Percentiles rank a stretch among this genome's conserved stretches.
These are phyloP conservation scores for Bruchidius siliquastri DNA, from an alignment of 2,888 invertebrate genomes.

Conservation along the genomic window DNA sequence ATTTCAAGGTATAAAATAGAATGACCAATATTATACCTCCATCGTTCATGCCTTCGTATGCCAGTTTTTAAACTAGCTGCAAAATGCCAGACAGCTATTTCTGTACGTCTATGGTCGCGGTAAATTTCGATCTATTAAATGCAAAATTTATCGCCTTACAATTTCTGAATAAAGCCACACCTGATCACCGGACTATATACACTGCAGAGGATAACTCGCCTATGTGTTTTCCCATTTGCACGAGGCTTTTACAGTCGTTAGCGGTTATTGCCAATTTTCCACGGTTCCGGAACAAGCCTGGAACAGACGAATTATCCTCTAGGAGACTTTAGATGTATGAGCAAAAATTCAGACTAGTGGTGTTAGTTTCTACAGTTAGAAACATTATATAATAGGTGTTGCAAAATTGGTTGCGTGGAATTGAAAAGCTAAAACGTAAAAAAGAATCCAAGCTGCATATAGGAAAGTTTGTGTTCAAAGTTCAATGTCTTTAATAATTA, in stretches of 20 bases:
- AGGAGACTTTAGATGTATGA: constrained; percentile 4
- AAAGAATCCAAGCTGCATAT: too few species aligned
- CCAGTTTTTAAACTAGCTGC: too few species aligned
- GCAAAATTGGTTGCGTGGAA: too few species aligned
- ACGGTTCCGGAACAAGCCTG: constrained; percentile 4
- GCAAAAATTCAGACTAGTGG: not conserved
- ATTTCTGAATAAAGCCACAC: not conserved
- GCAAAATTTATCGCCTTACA: not conserved
- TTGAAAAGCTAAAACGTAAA: too few species aligned
- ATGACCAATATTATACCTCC: too few species aligned
- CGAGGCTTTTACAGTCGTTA: not conserved
- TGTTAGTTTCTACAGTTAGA: not conserved
- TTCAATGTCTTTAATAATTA: too few species aligned
- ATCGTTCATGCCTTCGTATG: too few species aligned
- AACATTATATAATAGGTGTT: not conserved
- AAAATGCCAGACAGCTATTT: not conserved
- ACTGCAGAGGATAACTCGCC: not conserved
- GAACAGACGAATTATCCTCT: constrained; percentile 13
- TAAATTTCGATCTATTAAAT: not conserved
- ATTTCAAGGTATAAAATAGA: too few species aligned
- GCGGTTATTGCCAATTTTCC: not conserved
- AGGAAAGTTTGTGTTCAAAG: too few species aligned
- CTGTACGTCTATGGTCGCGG: not conserved
- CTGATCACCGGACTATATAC: not conserved
- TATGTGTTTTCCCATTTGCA: not conserved